Conservation (phyloP, 2,113 vertebrate genomes). For the Sinocyclocheilus anophthalmus region DNA sequence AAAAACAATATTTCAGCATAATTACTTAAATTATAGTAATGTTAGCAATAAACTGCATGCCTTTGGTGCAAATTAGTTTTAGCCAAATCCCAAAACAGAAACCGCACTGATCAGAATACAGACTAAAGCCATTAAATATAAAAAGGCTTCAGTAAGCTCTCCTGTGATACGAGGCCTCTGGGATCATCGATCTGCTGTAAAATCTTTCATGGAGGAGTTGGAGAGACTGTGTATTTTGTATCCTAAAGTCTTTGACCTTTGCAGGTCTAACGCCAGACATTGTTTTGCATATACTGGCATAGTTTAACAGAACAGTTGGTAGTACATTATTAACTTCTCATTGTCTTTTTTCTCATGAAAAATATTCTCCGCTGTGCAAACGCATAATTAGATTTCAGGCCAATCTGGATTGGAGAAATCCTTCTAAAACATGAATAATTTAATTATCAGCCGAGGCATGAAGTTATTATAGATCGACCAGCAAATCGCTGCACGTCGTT, state of each 20-base stretch:
- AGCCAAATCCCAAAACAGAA: not conserved
- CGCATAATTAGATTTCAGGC: slow-evolving; percentile 43
- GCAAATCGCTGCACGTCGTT: slow-evolving; percentile 30
- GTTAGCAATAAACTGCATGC: not conserved
- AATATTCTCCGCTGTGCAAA: slow-evolving; percentile 38
- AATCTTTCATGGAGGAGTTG: slow-evolving; percentile 13
- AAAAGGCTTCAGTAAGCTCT: slow-evolving; percentile 10
- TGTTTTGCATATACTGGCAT: not conserved
- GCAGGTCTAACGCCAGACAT: not conserved
- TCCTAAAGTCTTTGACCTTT: slow-evolving; percentile 13
- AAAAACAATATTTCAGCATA: not conserved
- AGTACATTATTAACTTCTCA: slow-evolving; percentile 38
- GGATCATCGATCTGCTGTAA: slow-evolving; percentile 20
- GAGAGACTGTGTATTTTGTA: not conserved
- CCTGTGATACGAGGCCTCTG: not conserved
- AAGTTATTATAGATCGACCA: slow-evolving; percentile 44
- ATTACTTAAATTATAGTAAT: not conserved
- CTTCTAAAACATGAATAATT: slow-evolving; percentile 39
- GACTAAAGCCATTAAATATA: slow-evolving; percentile 19
- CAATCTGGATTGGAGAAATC: slow-evolving; percentile 11
- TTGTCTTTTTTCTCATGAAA: slow-evolving; percentile 1
- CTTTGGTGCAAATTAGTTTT: not conserved
- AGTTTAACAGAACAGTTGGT: slow-evolving; percentile 24
- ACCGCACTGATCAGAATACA: not conserved
- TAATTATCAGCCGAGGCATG: slow-evolving; percentile 46